Percentiles rank a stretch among this genome's conserved stretches.
Conservation (phyloP, 2,888 invertebrate genomes). For the Athetis lepigone region DNA sequence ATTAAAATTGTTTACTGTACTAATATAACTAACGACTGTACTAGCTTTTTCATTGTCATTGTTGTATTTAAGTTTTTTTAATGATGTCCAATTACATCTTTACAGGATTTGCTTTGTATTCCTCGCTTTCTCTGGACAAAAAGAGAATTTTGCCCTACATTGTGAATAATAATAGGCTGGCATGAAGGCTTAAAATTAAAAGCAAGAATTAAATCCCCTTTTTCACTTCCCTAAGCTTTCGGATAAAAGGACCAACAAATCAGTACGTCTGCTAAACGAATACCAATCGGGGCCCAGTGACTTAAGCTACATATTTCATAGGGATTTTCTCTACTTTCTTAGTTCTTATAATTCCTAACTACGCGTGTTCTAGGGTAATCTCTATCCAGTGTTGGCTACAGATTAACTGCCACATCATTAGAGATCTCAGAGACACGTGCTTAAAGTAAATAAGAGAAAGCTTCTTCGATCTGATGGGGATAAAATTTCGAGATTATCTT, state of each 20-base stretch:
- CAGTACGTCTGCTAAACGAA: slow-evolving; percentile 13
- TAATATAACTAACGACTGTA: no score
- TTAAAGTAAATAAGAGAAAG: background rate
- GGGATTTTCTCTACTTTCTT: slow-evolving; percentile 48
- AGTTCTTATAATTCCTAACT: slow-evolving; percentile 43
- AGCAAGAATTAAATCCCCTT: no score
- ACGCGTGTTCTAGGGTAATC: slow-evolving; percentile 28
- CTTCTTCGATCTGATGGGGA: background rate
- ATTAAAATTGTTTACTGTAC: no score
- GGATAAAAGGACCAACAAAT: background rate
- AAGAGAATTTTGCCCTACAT: no score
- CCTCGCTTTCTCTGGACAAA: no score
- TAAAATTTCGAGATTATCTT: background rate
- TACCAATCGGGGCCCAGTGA: slow-evolving; percentile 2
- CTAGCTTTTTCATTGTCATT: no score
- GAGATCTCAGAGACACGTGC: slow-evolving; percentile 17
- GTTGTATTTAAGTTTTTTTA: no score
- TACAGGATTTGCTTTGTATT: no score
- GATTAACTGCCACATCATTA: slow-evolving; percentile 25
- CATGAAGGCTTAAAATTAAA: no score
- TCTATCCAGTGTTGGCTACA: slow-evolving; percentile 8
- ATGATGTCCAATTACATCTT: no score
- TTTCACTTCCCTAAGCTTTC: no score
- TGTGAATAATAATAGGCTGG: no score
- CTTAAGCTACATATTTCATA: slow-evolving; percentile 31